A percentile compares a stretch with the other conserved stretches of the same genome.
phyloP scores from a whole-genome alignment of 1,140 invertebrate genomes.

The Melanaphis sacchari region DNA sequence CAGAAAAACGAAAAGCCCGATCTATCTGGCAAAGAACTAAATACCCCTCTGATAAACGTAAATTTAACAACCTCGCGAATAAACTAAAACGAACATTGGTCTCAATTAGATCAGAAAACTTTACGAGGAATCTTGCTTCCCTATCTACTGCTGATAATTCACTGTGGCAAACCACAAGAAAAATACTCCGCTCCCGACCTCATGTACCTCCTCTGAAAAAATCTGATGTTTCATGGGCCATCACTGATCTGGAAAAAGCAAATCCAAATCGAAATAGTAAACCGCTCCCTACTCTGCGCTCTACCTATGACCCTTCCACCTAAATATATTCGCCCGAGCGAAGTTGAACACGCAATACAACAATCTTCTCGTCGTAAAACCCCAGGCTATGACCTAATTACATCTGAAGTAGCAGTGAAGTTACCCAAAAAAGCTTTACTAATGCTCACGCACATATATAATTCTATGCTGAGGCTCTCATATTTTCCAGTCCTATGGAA shows the following conservation, averaged over 20 bases:
- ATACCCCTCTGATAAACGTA: not conserved
- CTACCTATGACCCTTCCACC: not conserved
- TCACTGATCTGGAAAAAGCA: too few relatives aligned
- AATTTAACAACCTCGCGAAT: not conserved
- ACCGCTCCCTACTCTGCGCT: not conserved
- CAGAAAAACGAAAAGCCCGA: conserved; percentile 1
- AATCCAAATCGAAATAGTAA: not conserved
- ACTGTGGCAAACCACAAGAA: too few relatives aligned
- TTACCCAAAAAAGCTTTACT: not conserved
- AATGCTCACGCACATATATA: not conserved
- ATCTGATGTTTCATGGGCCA: too few relatives aligned
- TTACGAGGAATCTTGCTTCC: too few relatives aligned
- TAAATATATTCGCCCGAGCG: not conserved
- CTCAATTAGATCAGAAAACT: too few relatives aligned
- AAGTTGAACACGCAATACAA: not conserved
- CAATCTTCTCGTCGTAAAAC: not conserved
- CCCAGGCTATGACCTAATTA: too few relatives aligned
- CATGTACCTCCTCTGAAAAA: too few relatives aligned
- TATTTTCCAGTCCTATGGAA: conserved; percentile 26
- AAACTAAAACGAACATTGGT: not conserved
- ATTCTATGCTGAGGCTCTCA: conserved; percentile 17
- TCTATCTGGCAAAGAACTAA: not conserved
- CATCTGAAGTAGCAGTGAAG: too few relatives aligned
- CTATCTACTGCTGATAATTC: too few relatives aligned
- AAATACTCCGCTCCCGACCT: too few relatives aligned